These are phyloP conservation scores for Zosterops pallidus DNA, from an alignment of 2,113 vertebrate genomes.

Conservation along the genomic window DNA sequence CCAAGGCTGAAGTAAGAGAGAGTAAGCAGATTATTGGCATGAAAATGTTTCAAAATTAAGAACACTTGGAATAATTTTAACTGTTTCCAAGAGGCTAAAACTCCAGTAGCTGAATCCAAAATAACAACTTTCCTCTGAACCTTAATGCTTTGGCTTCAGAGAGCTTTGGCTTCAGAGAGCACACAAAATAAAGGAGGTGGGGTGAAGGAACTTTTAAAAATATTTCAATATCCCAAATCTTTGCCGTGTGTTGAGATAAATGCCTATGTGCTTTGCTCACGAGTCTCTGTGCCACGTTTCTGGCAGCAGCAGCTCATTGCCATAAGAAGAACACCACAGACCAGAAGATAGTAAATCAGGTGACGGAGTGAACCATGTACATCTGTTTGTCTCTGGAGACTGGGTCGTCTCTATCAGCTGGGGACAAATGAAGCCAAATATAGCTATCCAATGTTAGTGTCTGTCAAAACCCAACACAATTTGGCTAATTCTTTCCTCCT, in stretches of 20 bases:
- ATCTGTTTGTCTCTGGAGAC: neutral
- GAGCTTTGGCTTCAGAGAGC: neutral
- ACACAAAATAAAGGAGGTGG: neutral
- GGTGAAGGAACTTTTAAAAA: neutral
- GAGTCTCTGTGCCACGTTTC: neutral
- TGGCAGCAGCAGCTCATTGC: neutral
- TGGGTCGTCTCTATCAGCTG: neutral
- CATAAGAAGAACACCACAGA: neutral
- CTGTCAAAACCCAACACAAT: conserved; percentile 56
- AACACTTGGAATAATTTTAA: neutral
- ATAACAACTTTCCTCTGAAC: neutral
- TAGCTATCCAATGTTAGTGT: neutral
- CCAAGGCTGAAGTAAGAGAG: neutral
- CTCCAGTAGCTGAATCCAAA: neutral
- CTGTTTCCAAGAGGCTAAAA: neutral
- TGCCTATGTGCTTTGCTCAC: neutral
- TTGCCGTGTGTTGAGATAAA: neutral
- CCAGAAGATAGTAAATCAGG: neutral
- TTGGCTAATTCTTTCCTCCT: conserved; percentile 56
- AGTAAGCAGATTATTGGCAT: neutral
- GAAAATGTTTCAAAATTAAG: neutral
- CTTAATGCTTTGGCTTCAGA: neutral
- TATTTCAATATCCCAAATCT: neutral
- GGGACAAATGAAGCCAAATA: neutral
- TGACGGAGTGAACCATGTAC: neutral